Percentiles rank a stretch among this genome's conserved stretches.
Conservation (phyloP, 2,797 vertebrate species). For the Muscicapa comitata region DNA sequence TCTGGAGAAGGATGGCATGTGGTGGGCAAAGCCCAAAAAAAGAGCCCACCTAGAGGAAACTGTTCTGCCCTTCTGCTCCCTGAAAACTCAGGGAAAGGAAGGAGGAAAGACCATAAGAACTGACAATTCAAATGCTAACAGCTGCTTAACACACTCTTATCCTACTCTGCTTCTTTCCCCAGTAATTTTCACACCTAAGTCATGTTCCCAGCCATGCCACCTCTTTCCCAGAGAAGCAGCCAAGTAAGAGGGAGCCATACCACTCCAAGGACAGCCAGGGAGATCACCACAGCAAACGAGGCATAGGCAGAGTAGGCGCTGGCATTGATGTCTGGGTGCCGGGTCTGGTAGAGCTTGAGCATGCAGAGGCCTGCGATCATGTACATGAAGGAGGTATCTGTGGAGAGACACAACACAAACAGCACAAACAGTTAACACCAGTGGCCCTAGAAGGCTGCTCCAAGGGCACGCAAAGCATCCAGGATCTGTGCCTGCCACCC, state of each 20-base stretch:
- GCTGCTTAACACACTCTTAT: neutral
- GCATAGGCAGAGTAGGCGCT: conserved; percentile 81
- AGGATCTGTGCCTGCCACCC: neutral
- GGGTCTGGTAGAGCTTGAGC: conserved; percentile 83
- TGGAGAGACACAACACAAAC: neutral
- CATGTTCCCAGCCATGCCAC: neutral
- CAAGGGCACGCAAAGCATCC: neutral
- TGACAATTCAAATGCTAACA: neutral
- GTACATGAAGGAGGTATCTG: conserved; percentile 85
- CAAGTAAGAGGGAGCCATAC: conserved; percentile 48
- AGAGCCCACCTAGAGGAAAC: neutral
- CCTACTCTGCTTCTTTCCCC: neutral
- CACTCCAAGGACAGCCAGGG: conserved; percentile 80
- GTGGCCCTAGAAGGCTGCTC: neutral
- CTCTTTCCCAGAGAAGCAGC: neutral
- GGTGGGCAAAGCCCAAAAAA: neutral
- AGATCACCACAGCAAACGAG: conserved; percentile 79
- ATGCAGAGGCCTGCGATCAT: conserved; percentile 82
- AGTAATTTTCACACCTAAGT: neutral
- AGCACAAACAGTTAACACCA: neutral
- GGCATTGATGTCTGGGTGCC: conserved; percentile 82
- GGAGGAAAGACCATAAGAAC: neutral
- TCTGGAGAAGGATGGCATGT: neutral
- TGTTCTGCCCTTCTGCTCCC: neutral
- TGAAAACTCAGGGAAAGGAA: neutral